Percentiles rank a stretch among this genome's conserved stretches.
These are phyloP conservation scores for Lepidostoma basale DNA, from an alignment of 1,140 invertebrate species.

Conservation along the genomic window DNA sequence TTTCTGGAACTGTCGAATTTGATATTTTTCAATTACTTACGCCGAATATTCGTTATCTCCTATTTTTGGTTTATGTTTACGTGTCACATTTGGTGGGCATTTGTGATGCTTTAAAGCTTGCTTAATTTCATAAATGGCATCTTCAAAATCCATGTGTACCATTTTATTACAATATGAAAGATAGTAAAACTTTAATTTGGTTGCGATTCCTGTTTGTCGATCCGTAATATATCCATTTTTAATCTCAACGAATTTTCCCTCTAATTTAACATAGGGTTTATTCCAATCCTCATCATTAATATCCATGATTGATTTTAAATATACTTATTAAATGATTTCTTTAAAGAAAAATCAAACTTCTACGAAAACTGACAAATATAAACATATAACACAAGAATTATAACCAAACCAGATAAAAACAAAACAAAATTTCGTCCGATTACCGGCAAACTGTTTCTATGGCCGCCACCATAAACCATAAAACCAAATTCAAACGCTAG, in stretches of 20 bases:
- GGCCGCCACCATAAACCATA: no score
- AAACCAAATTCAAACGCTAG: no score
- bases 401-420: background rate
- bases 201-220: background rate
- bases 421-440: background rate
- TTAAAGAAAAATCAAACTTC: no score
- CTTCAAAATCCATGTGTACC: slow-evolving; percentile 12
- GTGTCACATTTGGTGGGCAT: background rate
- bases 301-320: background rate
- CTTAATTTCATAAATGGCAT: slow-evolving; percentile 11
- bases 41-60: background rate
- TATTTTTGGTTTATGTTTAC: background rate
- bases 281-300: background rate
- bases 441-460: no score
- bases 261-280: slow-evolving; percentile 5
- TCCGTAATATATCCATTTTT: slow-evolving; percentile 10
- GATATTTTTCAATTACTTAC: no score
- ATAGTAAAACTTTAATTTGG: slow-evolving; percentile 22
- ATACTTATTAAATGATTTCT: no score
- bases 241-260: slow-evolving; percentile 19
- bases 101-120: slow-evolving; percentile 6
- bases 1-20: no score
- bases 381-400: background rate
- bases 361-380: no score
- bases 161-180: slow-evolving; percentile 17